Evolutionary conservation across 2,113 vertebrate genomes (phyloP).

Genomic region (Cepphus grylle): DNA sequence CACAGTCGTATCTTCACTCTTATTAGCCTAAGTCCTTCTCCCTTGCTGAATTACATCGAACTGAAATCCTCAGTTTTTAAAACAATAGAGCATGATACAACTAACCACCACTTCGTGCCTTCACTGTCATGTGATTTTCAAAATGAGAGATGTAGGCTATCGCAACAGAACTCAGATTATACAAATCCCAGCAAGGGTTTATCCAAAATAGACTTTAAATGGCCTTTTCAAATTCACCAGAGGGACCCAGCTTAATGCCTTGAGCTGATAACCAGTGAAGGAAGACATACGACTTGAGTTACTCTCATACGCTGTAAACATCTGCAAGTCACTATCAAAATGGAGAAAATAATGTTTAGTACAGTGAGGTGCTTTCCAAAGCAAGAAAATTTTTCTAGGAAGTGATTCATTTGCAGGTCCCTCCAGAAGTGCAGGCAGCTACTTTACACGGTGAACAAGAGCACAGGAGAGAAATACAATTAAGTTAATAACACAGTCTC

Average conservation of each 20-base stretch:
- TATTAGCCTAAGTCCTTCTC: not conserved
- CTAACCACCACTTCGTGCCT: not conserved
- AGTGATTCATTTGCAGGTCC: not conserved
- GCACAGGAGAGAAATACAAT: not conserved
- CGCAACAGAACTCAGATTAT: not conserved
- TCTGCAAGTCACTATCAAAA: not conserved
- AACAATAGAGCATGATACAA: not conserved
- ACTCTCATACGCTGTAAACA: not conserved
- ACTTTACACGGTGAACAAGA: not conserved
- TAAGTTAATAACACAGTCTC: not conserved
- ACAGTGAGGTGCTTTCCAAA: not conserved
- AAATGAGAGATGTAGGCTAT: not conserved
- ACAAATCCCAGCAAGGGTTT: not conserved
- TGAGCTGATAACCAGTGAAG: not conserved
- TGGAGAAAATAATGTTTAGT: not conserved
- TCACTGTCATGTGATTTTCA: not conserved
- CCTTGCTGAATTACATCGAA: not conserved
- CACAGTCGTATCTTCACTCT: not conserved
- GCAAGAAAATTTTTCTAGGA: not conserved
- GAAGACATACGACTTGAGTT: not conserved
- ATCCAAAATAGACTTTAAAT: not conserved
- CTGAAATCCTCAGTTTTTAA: not conserved
- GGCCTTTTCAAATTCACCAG: not conserved
- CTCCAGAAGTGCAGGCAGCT: not conserved
- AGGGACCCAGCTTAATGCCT: not conserved